Base-by-base conservation (phyloP, 2,797 vertebrate species). In the Knipowitschia caucasica region DNA sequence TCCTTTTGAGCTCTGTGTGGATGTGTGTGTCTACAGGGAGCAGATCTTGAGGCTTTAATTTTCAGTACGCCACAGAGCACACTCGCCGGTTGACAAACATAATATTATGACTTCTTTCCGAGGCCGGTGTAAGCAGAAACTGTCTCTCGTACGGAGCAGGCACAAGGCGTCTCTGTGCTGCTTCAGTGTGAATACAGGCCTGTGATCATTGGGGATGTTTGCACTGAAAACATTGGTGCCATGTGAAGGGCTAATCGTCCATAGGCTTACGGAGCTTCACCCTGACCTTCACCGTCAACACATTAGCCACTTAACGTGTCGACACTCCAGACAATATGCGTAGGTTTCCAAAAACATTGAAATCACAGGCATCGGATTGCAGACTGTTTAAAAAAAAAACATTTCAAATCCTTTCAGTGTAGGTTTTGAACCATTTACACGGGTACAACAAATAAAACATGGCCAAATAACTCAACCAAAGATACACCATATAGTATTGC, bases 101-200 rank as follows among this genome's bases (percentile, higher is more conserved):
- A 91, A 91, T 87, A 89, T 91, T 90, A 85, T 89, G 87, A 62
- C 85, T 86, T 80, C 72, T 76, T 43, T 66, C 76, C 59, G 4
- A 53, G 53, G 67, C 42, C 53, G 30, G 55, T 73, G 59, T 69
- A 44, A 67, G 64, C 71, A 69, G 49, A 33, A 69, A 58, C 71
- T 57, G 67, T 72, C 42, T 77, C 68, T 70, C 62, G 72, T 68
- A 63, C 49, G 29, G 55, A 31, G 45, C 70, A 67, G 71, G 65
- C 68, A 87, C 83, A 89, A 88, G 76, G 84, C 40, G 3, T 62
- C 71, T 81, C 86, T 89, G 82, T 91, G 81, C 86, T 67, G 65
- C 61, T 21, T 50, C 64, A 55, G 30, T 70, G 76, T 85, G 75
- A 91, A 86, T 77, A 62, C 53, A 11, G 59, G 56, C 61, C 74